Percentiles rank a stretch among this genome's conserved stretches.
Conservation (phyloP, 2,888 invertebrate species). For the Drosophila seclusa region DNA sequence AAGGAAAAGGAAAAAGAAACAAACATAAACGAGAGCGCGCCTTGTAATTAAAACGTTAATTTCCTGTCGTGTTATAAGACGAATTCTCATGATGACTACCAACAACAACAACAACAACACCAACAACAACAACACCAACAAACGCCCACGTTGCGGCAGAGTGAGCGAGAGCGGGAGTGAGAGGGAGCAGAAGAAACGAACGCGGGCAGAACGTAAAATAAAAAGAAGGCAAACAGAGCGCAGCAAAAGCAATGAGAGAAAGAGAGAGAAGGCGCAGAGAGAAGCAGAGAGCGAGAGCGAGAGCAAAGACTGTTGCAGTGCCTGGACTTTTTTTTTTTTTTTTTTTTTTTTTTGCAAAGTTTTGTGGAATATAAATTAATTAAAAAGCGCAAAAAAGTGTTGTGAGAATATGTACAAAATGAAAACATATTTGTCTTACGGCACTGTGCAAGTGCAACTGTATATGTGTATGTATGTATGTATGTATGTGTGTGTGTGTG, state of each 20-base stretch:
- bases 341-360: constrained; percentile 12
- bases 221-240: constrained; percentile 35
- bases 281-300: neutral
- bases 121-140: constrained; percentile 19
- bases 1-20: constrained; percentile 1
- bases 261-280: neutral
- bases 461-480: constrained; percentile 15
- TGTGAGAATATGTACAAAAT: constrained; percentile 52
- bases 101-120: constrained; percentile 32
- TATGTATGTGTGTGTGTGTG: constrained; percentile 2
- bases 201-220: constrained; percentile 35
- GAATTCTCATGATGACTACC: constrained; percentile 41
- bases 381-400: constrained; percentile 49
- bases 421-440: constrained; percentile 57
- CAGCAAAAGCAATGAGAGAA: constrained; percentile 6
- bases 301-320: constrained; percentile 10
- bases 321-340: constrained; percentile 36
- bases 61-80: constrained; percentile 64
- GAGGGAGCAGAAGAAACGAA: constrained; percentile 17
- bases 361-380: constrained; percentile 55
- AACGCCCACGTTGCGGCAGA: constrained; percentile 23
- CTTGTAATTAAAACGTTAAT: constrained; percentile 74
- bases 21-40: constrained; percentile 18
- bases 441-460: constrained; percentile 21
- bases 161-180: constrained; percentile 7